Evolutionary conservation across 2,888 invertebrate genomes (phyloP).

Genomic region (Dusona sp.): DNA sequence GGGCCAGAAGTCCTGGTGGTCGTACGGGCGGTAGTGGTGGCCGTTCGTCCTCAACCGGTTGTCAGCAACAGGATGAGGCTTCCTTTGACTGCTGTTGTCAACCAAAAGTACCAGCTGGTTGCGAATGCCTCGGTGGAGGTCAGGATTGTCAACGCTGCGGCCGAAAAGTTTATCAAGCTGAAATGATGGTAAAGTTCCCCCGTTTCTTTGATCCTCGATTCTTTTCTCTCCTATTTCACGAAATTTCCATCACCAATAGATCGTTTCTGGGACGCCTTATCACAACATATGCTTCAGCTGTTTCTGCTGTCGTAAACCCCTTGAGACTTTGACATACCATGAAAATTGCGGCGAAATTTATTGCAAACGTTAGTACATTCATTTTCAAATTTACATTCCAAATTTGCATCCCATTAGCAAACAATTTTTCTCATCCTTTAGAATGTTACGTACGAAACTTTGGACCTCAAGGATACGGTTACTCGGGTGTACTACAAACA

Average conservation of each 20-base stretch:
- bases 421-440: slow-evolving; percentile 68
- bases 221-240: not conserved
- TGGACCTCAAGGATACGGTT: slow-evolving; percentile 85
- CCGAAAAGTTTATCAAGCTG: slow-evolving; percentile 82
- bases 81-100: slow-evolving; percentile 55
- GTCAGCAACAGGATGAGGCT: slow-evolving; percentile 57
- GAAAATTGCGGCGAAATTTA: slow-evolving; percentile 86
- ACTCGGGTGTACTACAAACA: slow-evolving; percentile 81
- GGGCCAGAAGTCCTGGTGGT: slow-evolving; percentile 67
- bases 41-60: slow-evolving; percentile 33
- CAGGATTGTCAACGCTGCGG: slow-evolving; percentile 83
- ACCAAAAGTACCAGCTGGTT: slow-evolving; percentile 72
- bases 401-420: not conserved
- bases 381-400: not conserved
- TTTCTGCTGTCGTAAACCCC: slow-evolving; percentile 85
- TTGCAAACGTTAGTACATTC: slow-evolving; percentile 85
- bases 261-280: slow-evolving; percentile 84
- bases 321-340: slow-evolving; percentile 85
- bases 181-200: slow-evolving; percentile 79
- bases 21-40: slow-evolving; percentile 68
- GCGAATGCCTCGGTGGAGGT: slow-evolving; percentile 81
- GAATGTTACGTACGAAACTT: slow-evolving; percentile 85
- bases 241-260: slow-evolving; percentile 67
- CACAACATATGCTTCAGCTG: slow-evolving; percentile 86
- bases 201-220: slow-evolving; percentile 10